A percentile compares a stretch with the other conserved stretches of the same genome.
phyloP scores from a whole-genome alignment of 2,113 vertebrate genomes.

The Stomatorhinus ivindoensis region DNA sequence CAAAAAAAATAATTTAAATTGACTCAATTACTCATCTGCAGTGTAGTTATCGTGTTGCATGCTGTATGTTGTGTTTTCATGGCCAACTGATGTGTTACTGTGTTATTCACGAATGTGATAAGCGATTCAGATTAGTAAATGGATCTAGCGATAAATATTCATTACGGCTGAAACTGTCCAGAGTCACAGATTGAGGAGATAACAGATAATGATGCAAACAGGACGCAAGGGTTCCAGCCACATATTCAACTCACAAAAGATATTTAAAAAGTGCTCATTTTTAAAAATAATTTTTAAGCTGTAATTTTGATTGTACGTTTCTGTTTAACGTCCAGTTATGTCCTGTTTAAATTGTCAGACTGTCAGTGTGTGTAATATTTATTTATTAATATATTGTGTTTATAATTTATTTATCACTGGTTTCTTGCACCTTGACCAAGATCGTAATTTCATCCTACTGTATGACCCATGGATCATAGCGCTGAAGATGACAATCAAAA shows the following conservation, averaged over 20 bases:
- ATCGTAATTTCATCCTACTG: not conserved
- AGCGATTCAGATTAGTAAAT: not conserved
- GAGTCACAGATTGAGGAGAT: not conserved
- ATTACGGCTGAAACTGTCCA: not conserved
- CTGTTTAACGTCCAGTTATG: not conserved
- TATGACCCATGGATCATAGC: not conserved
- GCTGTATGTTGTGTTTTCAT: not conserved
- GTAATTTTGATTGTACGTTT: not conserved
- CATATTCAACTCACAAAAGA: not conserved
- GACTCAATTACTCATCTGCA: not conserved
- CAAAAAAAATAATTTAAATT: not conserved
- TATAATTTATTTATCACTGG: not conserved
- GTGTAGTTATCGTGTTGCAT: not conserved
- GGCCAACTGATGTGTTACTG: not conserved
- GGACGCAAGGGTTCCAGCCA: not conserved
- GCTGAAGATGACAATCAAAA: not conserved
- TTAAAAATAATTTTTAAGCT: not conserved
- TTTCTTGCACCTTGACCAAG: not conserved
- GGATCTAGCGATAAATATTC: not conserved
- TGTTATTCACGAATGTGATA: not conserved
- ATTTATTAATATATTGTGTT: not conserved
- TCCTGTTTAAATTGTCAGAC: not conserved
- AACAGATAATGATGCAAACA: not conserved
- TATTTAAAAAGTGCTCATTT: not conserved
- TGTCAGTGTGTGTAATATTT: not conserved